Conservation (phyloP, 1,140 invertebrate species). For the Calycopis cecrops region DNA sequence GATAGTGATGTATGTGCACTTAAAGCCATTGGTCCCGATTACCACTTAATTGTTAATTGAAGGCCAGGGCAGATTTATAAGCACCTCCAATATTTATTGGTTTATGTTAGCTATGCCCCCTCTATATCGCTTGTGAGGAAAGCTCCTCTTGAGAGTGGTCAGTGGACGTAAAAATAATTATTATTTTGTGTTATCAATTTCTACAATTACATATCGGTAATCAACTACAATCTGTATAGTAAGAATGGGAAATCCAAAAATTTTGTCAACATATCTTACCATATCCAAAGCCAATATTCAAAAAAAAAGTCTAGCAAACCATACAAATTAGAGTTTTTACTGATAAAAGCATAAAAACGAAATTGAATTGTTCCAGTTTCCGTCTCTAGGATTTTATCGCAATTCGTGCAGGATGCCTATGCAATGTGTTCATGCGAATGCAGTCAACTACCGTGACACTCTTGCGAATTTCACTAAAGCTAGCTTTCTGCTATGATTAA, state of each 20-base stretch:
- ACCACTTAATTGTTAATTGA: no score
- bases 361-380: constrained; percentile 71
- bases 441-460: constrained; percentile 59
- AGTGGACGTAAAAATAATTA: no score
- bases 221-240: constrained; percentile 39
- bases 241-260: constrained; percentile 19
- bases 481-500: constrained; percentile 23
- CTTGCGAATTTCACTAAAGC: constrained; percentile 29
- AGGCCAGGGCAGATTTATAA: no score
- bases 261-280: constrained; percentile 5
- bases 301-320: constrained; percentile 61
- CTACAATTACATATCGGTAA: constrained; percentile 20
- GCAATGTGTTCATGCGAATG: constrained; percentile 64
- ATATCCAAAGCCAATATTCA: constrained; percentile 26
- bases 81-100: no score
- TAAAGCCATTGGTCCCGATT: not conserved
- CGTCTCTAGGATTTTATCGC: constrained; percentile 52
- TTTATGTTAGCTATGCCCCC: no score
- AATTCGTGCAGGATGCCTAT: constrained; percentile 56
- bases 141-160: no score
- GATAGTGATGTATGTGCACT: not conserved
- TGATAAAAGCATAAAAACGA: constrained; percentile 66
- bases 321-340: constrained; percentile 52
- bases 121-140: no score
- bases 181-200: not conserved